phyloP scores from a whole-genome alignment of 2,888 invertebrate genomes.

The Mythimna ferrago region DNA sequence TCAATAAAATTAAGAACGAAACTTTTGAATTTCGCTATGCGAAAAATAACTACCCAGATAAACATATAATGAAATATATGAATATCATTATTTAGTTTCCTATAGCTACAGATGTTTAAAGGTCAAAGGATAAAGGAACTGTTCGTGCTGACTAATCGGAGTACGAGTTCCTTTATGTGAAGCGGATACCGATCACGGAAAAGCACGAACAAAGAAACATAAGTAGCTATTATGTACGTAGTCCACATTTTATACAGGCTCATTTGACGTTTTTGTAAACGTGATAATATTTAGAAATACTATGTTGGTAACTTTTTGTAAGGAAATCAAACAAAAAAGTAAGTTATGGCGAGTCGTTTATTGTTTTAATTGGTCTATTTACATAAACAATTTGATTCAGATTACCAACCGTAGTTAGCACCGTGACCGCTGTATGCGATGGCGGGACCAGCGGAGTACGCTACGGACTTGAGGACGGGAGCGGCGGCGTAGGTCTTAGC shows the following conservation, averaged over 20 bases:
- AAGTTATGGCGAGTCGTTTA: conserved; percentile 73
- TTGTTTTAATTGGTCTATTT: conserved; percentile 74
- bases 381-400: conserved; percentile 75
- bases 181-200: conserved; percentile 24
- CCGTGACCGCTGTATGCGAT: conserved; percentile 92
- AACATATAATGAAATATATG: neutral
- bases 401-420: conserved; percentile 92
- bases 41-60: neutral
- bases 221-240: neutral
- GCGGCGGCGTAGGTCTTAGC: conserved; percentile 72
- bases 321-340: conserved; percentile 47
- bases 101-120: conserved; percentile 2
- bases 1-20: neutral
- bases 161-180: conserved; percentile 19
- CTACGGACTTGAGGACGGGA: conserved; percentile 83
- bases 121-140: conserved; percentile 24
- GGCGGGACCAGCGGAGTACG: conserved; percentile 91
- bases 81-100: neutral
- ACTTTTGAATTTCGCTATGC: neutral
- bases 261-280: no score
- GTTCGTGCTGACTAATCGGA: conserved; percentile 23
- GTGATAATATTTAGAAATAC: no score
- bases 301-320: neutral
- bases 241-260: neutral
- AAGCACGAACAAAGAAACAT: conserved; percentile 13